Evolutionary conservation across 1,140 invertebrate genomes (phyloP).

Genomic region (Thrips palmi): DNA sequence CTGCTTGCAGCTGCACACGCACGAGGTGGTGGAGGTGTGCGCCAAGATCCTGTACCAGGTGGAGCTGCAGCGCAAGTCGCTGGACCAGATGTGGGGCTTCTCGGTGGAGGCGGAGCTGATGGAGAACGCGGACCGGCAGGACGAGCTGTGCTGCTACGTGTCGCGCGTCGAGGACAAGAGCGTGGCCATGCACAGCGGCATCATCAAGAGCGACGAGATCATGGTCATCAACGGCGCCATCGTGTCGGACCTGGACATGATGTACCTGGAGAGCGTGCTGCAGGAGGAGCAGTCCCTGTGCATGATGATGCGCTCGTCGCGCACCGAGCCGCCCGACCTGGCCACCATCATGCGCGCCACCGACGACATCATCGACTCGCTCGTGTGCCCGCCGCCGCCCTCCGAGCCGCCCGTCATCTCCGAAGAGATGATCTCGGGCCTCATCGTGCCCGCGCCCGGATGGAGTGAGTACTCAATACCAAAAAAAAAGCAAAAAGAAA

Average conservation of each 20-base stretch:
- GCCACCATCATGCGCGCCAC: slow-evolving; percentile 55
- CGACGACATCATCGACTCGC: slow-evolving; percentile 85
- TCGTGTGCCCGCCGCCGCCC: slow-evolving; percentile 89
- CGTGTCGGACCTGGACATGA: slow-evolving; percentile 96
- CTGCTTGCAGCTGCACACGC: slow-evolving; percentile 62
- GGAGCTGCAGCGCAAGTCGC: slow-evolving; percentile 66
- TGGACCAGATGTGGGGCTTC: slow-evolving; percentile 95
- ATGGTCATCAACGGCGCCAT: slow-evolving; percentile 97
- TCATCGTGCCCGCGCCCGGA: slow-evolving; percentile 88
- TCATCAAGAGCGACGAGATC: slow-evolving; percentile 94
- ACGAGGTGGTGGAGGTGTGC: slow-evolving; percentile 90
- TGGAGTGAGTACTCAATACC: slow-evolving; percentile 64
- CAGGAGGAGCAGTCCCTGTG: slow-evolving; percentile 90
- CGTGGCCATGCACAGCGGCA: slow-evolving; percentile 86
- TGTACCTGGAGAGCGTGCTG: slow-evolving; percentile 89
- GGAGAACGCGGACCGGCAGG: slow-evolving; percentile 86
- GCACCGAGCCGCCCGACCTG: slow-evolving; percentile 80
- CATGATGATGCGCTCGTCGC: slow-evolving; percentile 94
- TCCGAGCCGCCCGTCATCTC: slow-evolving; percentile 79
- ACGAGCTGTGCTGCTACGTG: slow-evolving; percentile 92
- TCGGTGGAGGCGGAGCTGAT: slow-evolving; percentile 92
- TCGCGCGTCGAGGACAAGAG: slow-evolving; percentile 87
- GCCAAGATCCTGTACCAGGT: slow-evolving; percentile 94
- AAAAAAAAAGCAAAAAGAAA: not conserved
- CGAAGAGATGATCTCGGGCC: slow-evolving; percentile 86